A percentile compares a stretch with the other conserved stretches of the same genome.
Evolutionary conservation across 2,888 invertebrate species (phyloP).

Genomic region (Cheilosia vernalis): DNA sequence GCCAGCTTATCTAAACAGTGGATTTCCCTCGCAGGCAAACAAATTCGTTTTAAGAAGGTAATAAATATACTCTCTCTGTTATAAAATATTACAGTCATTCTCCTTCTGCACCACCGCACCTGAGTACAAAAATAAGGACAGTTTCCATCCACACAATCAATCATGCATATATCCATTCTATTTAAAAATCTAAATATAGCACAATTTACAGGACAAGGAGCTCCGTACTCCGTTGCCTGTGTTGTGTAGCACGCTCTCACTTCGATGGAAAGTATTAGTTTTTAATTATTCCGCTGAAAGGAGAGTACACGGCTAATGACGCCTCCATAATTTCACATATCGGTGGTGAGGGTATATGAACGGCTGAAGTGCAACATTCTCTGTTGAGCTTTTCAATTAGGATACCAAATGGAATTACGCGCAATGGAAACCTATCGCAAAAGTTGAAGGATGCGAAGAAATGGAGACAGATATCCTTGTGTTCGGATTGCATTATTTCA

Average conservation of each 20-base stretch:
- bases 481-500: constrained; percentile 2
- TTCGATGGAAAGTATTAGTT: constrained; percentile 39
- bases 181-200: constrained; percentile 26
- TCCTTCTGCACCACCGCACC: too few species aligned
- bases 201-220: constrained; percentile 1
- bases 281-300: constrained; percentile 42
- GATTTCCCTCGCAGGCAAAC: not conserved
- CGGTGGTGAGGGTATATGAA: not conserved
- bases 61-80: not conserved
- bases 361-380: constrained; percentile 25
- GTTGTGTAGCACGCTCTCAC: constrained; percentile 11
- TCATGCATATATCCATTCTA: constrained; percentile 11
- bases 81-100: too few species aligned
- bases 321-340: not conserved
- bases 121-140: not conserved
- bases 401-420: constrained; percentile 47
- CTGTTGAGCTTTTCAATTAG: constrained; percentile 30
- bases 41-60: not conserved
- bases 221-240: not conserved
- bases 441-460: constrained; percentile 28
- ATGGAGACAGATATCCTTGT: constrained; percentile 7
- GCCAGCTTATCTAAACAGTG: not conserved
- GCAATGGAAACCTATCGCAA: constrained; percentile 38
- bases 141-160: not conserved
- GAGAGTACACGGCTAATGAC: constrained; percentile 27